Evolutionary conservation across 1,140 invertebrate species (phyloP), one percentile per base, ranked within the genome.

Genomic region (Triops cancriformis): DNA sequence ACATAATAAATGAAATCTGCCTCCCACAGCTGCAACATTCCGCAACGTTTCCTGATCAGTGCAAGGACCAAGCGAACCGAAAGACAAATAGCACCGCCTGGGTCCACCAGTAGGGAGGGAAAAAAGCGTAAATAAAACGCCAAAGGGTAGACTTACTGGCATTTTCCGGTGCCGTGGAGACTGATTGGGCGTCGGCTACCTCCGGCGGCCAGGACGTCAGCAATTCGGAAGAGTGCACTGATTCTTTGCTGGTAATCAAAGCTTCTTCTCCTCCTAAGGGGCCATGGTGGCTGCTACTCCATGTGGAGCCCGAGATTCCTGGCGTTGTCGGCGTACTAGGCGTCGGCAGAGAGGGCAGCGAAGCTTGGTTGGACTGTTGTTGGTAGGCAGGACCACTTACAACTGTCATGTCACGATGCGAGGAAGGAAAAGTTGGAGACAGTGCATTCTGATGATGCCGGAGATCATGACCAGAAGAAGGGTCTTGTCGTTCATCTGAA

Each of bases 221-320:
- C 51, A 64, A 64, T 64, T 64, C 51, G 51, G 51, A 64, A 64
- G 51, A 64, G 51, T 64, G 51, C 51, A 64, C 51, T 64, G 51
- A 64, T 64, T 64, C 51, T 64, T 64, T 64, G 51, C 51, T 23
- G 23, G 51, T 64, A 64, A 64, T 64, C 51, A 64, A 64, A 64
- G 51, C 51, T 37, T 37, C 31, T 37, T 37, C 31, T 5, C 51
- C 14, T 64, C 51, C 51, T 64, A 23, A 64, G 51, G 23, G 51
- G 51, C 31, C 31, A 37, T 37, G 2, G 2, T 37, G 2, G 31
- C n/a, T 64, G 51, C 51, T 64, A 64, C 51, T 64, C 51, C 51
- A 64, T 23, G 51, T 64, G 14, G 51, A 37, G 31, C 2, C 31
- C 31, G 31, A 37, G 31, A 37, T 37, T 37, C 31, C 31, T 37